Conservation (phyloP, 2,113 vertebrate species). For the Ascaphus truei region DNA sequence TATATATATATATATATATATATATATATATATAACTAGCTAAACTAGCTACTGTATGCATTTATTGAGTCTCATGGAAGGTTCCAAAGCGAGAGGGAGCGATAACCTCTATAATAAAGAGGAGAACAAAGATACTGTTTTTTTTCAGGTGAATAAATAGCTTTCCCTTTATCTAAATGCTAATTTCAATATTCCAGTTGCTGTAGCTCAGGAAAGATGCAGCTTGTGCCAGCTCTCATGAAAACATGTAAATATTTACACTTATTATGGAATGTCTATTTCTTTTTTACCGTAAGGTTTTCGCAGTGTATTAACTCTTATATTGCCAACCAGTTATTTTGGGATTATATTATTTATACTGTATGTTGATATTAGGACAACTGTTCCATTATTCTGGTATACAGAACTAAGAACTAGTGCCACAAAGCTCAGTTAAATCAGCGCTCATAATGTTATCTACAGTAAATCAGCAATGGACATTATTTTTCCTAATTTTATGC, state of each 20-base stretch:
- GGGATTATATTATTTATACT: not conserved
- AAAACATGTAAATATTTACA: slow-evolving; percentile 14
- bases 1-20: too few relatives aligned
- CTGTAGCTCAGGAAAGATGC: not conserved
- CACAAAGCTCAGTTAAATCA: too few relatives aligned
- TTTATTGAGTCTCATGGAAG: not conserved
- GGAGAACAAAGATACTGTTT: not conserved
- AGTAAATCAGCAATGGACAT: too few relatives aligned
- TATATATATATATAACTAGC: too few relatives aligned
- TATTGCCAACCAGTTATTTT: not conserved
- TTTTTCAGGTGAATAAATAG: slow-evolving; percentile 1
- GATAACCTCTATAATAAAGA: slow-evolving; percentile 11
- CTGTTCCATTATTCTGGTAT: too few relatives aligned
- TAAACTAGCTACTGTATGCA: too few relatives aligned
- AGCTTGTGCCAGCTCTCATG: not conserved
- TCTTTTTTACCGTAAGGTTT: not conserved
- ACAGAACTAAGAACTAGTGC: too few relatives aligned
- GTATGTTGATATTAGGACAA: not conserved
- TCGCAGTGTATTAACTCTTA: not conserved
- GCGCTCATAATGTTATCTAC: too few relatives aligned
- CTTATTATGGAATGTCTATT: not conserved
- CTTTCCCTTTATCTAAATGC: slow-evolving; percentile 27
- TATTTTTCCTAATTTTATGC: too few relatives aligned
- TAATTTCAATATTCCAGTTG: slow-evolving; percentile 16
- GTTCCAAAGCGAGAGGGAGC: not conserved